Evolutionary conservation across 64 coral and sea anemone species (phyloP), one percentile per base, ranked within the genome.

Genomic region (Montipora cactus): DNA sequence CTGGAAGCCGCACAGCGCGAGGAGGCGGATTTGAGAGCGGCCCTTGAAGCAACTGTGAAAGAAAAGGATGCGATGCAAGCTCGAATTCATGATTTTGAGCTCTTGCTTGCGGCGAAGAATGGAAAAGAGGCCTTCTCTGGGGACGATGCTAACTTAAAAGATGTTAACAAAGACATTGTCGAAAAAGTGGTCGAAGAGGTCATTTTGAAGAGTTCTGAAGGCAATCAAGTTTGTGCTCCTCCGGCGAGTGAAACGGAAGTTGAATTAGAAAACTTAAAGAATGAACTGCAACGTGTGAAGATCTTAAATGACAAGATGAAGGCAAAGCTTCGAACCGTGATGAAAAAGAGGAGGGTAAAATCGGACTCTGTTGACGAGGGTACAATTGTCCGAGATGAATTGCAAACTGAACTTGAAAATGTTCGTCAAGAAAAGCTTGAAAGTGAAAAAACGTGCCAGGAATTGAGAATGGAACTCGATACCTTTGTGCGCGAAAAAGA

Each of bases 391-490:
- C 81, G 81, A 45, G 75, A 80, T 22, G 71, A 76, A 3, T 16
- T 88, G 18, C 85, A 88, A 81, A 59, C 61, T 2, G 84, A 93
- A 49, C 84, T 93, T 49, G 71, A 88, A 72, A 77, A 80, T 8
- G 37, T 82, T 44, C 92, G 92, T 44, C 76, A 88, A 67, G 92
- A 88, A 15, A 93, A 88, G 76, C 76, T 93, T 55, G 59, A 72
- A 67, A 75, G 92, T 5, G 92, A 93, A 55, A 93, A 88, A 48
- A 72, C 78, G 25, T 87, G 83, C 11, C 83, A 93, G 28, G 83
- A 93, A 88, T 77, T 93, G 13, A 67, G 92, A 44, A 13, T 88
- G 37, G 92, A 93, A 80, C 66, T 93, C 7, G 92, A 93, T 59
- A n/a, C 85, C 15, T 66, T 93, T 81, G 92, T 88, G 4, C 83